Evolutionary conservation across 2,888 invertebrate species (phyloP), one percentile per base, ranked within the genome.

Genomic region (Bugula neritina): DNA sequence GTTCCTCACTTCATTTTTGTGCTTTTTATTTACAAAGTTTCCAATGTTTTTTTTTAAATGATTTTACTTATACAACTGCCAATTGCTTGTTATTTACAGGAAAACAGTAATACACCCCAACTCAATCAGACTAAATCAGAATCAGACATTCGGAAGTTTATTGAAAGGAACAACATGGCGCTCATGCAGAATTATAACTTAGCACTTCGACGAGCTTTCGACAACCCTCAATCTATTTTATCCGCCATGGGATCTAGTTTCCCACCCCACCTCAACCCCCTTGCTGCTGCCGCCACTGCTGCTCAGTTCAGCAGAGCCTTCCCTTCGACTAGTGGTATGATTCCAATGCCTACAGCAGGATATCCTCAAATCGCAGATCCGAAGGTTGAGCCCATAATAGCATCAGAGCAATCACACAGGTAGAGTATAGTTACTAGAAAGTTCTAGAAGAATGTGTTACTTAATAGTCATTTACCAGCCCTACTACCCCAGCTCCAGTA

Each of bases 141-240:
- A 83, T 88, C 83, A 76, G 89, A 82, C 81, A 87, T 83, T 80
- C 87, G 85, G 80, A 87, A 86, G 83, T 86, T 86, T 82, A 87
- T 87, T 73, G 89, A 90, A 78, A 77, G 85, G 63, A 84, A 83
- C 73, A 82, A 81, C 75, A 75, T 81, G 74, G 76, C 79, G 3
- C 27, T 70, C 72, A 81, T 81, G 79, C 79, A 80, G 73, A 79
- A 76, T 72, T 80, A 80, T 72, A 79, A 70, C 23, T 23, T 70
- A 31, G 54, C 70, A 5, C 25, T 70, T 23, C 23, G 52, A 2
- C 71, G 69, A 74, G 63, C 74, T 73, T 74, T 69, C 35, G 73
- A 73, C 21, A 72, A 17, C 29, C 54, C 69, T 43, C 63, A 74
- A 29, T 69, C 71, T 27, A 71, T 73, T 54, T 74, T 77, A 54